Conservation (phyloP, 2,113 vertebrate species). For the Ornithorhynchus anatinus region DNA sequence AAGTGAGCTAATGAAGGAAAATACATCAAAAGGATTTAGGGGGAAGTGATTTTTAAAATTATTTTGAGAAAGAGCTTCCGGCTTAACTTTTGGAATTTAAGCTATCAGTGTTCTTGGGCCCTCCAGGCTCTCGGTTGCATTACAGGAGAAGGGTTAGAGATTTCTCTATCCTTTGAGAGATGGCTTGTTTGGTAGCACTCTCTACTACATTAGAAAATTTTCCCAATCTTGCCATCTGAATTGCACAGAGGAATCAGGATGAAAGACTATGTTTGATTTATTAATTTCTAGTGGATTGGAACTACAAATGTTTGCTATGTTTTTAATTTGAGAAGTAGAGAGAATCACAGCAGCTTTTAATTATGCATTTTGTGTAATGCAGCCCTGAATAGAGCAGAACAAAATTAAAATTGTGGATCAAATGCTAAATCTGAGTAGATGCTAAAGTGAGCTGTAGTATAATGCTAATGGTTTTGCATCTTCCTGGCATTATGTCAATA, state of each 20-base stretch:
- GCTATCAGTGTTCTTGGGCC: conserved; percentile 6
- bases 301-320: conserved; percentile 81
- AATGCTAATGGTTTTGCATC: conserved; percentile 95
- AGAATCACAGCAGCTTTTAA: conserved; percentile 82
- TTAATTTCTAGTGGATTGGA: conserved; percentile 81
- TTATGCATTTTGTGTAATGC: conserved; percentile 81
- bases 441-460: conserved; percentile 78
- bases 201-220: conserved; percentile 60
- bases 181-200: conserved; percentile 32
- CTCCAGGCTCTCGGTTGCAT: conserved; percentile 32
- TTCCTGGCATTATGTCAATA: conserved; percentile 99
- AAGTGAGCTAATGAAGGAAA: conserved; percentile 53
- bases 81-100: conserved; percentile 37
- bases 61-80: conserved; percentile 23
- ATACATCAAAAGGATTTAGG: conserved; percentile 55
- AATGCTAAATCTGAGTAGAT: conserved; percentile 78
- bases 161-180: conserved; percentile 38
- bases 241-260: conserved; percentile 71
- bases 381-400: conserved; percentile 74
- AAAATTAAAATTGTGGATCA: conserved; percentile 83
- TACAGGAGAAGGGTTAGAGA: conserved; percentile 24
- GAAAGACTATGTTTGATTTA: conserved; percentile 78
- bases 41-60: conserved; percentile 56
- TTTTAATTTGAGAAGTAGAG: conserved; percentile 80
- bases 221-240: conserved; percentile 66